Percentiles rank a stretch among this genome's conserved stretches.
phyloP scores from a whole-genome alignment of 1,140 invertebrate species.

The Heterodera schachtii region DNA sequence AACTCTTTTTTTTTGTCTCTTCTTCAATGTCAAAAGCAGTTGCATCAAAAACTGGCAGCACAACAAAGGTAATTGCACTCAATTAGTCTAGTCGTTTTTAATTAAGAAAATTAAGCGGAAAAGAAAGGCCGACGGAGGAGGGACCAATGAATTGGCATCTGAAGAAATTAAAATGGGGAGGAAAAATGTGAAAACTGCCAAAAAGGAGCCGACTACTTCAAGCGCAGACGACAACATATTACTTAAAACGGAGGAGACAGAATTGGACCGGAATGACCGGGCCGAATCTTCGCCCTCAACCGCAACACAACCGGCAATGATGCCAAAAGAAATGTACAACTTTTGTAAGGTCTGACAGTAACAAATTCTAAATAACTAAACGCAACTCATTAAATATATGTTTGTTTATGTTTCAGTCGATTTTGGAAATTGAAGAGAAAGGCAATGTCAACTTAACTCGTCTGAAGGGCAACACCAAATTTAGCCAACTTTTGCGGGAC shows the following conservation, averaged over 20 bases:
- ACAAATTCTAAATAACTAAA: too few relatives aligned
- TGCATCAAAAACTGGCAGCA: background rate
- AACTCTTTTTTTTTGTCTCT: background rate
- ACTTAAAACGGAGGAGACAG: background rate
- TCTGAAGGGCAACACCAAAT: background rate
- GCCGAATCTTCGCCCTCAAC: background rate
- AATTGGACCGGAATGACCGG: background rate
- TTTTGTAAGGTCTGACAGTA: background rate
- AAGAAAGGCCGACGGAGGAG: background rate
- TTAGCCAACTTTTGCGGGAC: background rate
- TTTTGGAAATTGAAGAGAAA: background rate
- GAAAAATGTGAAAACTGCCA: background rate
- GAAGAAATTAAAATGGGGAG: background rate
- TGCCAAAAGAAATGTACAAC: background rate
- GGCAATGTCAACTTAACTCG: background rate
- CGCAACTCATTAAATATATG: too few relatives aligned
- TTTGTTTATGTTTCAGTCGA: background rate
- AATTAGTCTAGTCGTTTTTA: background rate
- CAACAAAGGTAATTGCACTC: background rate
- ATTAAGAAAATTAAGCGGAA: background rate
- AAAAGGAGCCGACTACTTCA: background rate
- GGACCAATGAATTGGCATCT: background rate
- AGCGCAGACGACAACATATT: background rate
- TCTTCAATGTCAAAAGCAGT: background rate
- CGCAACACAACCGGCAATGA: background rate